Conservation (phyloP, 1,140 invertebrate species). For the Pachypeltis micranthus region DNA sequence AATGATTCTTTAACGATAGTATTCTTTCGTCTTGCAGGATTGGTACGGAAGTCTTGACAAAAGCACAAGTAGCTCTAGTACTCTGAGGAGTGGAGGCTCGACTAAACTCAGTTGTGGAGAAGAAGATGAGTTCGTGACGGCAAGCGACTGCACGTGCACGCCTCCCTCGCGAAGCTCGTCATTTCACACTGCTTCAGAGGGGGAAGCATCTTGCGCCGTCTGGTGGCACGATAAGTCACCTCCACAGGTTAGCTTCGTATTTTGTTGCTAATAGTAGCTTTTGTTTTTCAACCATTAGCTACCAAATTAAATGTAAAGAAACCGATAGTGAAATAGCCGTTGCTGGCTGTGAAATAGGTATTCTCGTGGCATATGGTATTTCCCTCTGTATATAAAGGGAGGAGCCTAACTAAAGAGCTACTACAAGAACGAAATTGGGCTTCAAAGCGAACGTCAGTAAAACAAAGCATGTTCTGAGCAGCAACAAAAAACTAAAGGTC, state of each 20-base stretch:
- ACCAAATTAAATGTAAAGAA: not conserved
- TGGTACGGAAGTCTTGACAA: slow-evolving; percentile 21
- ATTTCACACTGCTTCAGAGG: slow-evolving; percentile 52
- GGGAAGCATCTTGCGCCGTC: slow-evolving; percentile 37
- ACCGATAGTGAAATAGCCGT: not conserved
- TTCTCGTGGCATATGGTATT: no score
- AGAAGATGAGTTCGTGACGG: slow-evolving; percentile 34
- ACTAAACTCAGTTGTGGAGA: slow-evolving; percentile 2
- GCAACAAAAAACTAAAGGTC: no score
- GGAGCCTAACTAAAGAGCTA: no score
- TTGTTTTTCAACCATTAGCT: no score
- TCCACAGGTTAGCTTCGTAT: not conserved
- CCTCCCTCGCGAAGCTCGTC: slow-evolving; percentile 50
- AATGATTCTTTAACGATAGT: no score
- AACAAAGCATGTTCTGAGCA: no score
- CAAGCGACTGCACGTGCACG: slow-evolving; percentile 52
- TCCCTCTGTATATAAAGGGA: no score
- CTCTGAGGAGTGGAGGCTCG: slow-evolving; percentile 1
- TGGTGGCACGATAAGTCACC: slow-evolving; percentile 20
- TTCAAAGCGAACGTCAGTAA: no score
- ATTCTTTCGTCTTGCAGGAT: slow-evolving; percentile 16
- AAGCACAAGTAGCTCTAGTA: slow-evolving; percentile 2
- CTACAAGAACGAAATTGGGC: no score
- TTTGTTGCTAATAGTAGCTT: not conserved
- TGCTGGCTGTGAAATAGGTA: no score